Base-by-base conservation (phyloP, 2,113 vertebrate species). In the Apaloderma vittatum region DNA sequence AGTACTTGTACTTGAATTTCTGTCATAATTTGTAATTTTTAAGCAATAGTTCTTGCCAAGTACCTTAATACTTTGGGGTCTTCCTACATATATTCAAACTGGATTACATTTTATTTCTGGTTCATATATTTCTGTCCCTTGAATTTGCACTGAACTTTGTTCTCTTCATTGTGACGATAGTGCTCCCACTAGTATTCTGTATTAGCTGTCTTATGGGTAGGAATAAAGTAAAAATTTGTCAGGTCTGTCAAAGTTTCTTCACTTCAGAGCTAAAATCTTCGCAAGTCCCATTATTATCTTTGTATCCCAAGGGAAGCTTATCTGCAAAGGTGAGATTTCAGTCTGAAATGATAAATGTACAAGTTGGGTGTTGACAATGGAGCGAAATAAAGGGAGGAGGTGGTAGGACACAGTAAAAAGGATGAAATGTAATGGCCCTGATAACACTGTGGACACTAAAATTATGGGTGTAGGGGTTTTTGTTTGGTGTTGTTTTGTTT, bases 301-400 rank as follows among this genome's bases (percentile, higher is more conserved):
- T 43, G 12, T 57, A 45, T 81, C 12, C 23, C 14, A 49, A 57
- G n/a, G 23, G 68, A 34, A 34, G 11, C 4, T 40, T 23, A 36
- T 65, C 24, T 67, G 15, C 15, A 19, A 37, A 79, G 37, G 62
- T 63, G 67, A 65, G 49, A n/a, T 70, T 72, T 67, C 68, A 80
- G 15, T 43, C 29, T 63, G 34, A 68, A 79, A 82, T 8, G 0
- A 12, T 45, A 34, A 24, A 59, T 14, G 7, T 36, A 3, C 3
- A 36, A 61, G 6, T 51, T 2, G 2, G 4, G 5, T n/a, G 14
- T n/a, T 82, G 30, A 27, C 12, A 55, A 2, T 0, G 2, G n/a
- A 52, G 15, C 15, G 58, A 86, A 68, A 4, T 12, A 18, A 71
- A 71, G 21, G 40, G 23, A 62, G 18, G 15, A n/a, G 20, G 29